These are phyloP conservation scores for Odocoileus virginianus DNA, from an alignment of 2,113 vertebrate species.

Conservation along the genomic window DNA sequence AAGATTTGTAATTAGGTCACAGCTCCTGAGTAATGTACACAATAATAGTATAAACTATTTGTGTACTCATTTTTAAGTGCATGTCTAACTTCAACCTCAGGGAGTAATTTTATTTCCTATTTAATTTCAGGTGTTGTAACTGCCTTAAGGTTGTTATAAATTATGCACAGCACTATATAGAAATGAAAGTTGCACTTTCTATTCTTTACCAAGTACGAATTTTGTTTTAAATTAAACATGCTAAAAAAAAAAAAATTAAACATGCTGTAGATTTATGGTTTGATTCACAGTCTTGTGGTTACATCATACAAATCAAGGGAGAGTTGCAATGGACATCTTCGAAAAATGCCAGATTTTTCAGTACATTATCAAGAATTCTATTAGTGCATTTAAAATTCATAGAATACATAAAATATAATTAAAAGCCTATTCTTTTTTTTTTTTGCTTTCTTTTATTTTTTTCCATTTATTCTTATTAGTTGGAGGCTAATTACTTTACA, in stretches of 20 bases:
- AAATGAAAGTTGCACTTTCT: constrained; percentile 8
- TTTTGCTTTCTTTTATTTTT: too few species aligned
- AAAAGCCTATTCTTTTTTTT: neutral
- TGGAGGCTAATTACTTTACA: too few species aligned
- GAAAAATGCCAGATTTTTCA: neutral
- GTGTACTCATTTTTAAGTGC: constrained; percentile 34
- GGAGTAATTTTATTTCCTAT: constrained; percentile 68
- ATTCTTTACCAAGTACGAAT: neutral
- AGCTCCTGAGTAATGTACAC: constrained; percentile 42
- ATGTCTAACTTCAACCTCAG: constrained; percentile 39
- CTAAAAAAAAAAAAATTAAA: neutral
- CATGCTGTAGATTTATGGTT: neutral
- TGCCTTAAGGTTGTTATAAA: constrained; percentile 57
- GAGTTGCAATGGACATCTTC: neutral
- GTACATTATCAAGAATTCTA: neutral
- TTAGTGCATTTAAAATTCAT: neutral
- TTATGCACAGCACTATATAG: constrained; percentile 25
- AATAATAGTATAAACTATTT: neutral
- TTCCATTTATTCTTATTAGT: too few species aligned
- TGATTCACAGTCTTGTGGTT: neutral
- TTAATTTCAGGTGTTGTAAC: constrained; percentile 63
- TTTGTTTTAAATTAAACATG: constrained; percentile 13
- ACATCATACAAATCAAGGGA: neutral
- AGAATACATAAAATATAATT: neutral
- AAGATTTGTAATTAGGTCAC: neutral